Conservation (phyloP, 2,888 invertebrate species). For the Antheraea yamamai region DNA sequence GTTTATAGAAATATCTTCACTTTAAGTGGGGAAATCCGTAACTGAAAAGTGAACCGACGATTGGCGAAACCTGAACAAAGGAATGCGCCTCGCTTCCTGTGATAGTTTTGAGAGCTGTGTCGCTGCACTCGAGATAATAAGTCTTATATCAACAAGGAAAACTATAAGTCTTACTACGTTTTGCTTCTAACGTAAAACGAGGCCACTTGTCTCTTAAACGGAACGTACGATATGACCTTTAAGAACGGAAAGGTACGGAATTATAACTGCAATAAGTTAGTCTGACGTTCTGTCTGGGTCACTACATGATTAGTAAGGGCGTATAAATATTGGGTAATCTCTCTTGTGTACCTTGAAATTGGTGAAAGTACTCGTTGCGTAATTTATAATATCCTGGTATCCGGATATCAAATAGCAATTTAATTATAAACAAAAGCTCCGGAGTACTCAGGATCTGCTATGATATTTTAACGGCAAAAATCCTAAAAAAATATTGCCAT, state of each 20-base stretch:
- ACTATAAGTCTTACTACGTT: constrained; percentile 51
- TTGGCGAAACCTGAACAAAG: constrained; percentile 67
- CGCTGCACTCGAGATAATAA: constrained; percentile 46
- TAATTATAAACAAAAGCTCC: not conserved
- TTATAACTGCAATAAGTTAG: constrained; percentile 45
- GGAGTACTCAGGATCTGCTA: not conserved
- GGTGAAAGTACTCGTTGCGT: not conserved
- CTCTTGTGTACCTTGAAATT: not conserved
- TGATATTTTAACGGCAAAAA: not conserved
- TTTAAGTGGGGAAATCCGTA: constrained; percentile 18
- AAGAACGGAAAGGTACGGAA: constrained; percentile 60
- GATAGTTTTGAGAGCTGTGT: constrained; percentile 69
- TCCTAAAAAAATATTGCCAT: not conserved
- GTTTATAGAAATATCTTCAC: not conserved
- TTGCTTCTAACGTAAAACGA: constrained; percentile 44
- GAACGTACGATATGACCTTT: constrained; percentile 69
- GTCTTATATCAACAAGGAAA: constrained; percentile 54
- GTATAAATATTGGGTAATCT: constrained; percentile 7
- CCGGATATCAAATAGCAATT: not conserved
- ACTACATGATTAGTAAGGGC: constrained; percentile 17
- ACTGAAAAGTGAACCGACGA: constrained; percentile 33
- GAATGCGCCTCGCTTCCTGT: constrained; percentile 74
- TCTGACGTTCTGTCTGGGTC: constrained; percentile 40
- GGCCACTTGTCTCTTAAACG: constrained; percentile 63
- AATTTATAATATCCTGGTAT: not conserved